Percentiles rank a stretch among this genome's conserved stretches.
Conservation (phyloP, 2,113 vertebrate genomes). For the Barnardius zonarius region DNA sequence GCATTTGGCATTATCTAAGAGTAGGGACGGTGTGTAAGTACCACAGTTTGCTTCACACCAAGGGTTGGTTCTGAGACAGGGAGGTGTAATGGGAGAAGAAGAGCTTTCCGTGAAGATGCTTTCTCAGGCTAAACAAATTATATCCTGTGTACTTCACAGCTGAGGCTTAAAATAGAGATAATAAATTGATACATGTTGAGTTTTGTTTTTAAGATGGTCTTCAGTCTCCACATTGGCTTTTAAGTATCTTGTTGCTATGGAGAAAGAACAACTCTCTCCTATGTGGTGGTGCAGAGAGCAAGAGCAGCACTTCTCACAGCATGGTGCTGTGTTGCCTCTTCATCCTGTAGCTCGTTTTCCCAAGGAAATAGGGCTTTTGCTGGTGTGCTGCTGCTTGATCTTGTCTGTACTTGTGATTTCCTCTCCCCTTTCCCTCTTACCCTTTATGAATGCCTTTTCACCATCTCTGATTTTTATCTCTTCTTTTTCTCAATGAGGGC, state of each 20-base stretch:
- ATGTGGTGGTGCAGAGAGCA: slow-evolving; percentile 20
- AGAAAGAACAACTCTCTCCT: slow-evolving; percentile 31
- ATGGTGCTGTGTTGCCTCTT: slow-evolving; percentile 4
- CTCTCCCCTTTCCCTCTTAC: background rate
- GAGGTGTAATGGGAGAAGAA: background rate
- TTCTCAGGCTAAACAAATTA: slow-evolving; percentile 24
- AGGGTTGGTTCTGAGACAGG: background rate
- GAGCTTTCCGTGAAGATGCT: background rate
- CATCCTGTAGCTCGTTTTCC: slow-evolving; percentile 9
- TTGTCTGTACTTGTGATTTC: slow-evolving; percentile 12
- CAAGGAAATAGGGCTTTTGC: background rate
- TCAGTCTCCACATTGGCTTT: slow-evolving; percentile 41
- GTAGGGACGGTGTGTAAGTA: background rate
- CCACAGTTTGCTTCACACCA: background rate
- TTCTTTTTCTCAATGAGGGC: background rate
- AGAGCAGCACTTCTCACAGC: slow-evolving; percentile 20
- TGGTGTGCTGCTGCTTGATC: background rate
- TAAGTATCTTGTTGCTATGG: slow-evolving; percentile 62
- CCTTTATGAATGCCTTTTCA: background rate
- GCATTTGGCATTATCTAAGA: background rate
- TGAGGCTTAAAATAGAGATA: slow-evolving; percentile 53
- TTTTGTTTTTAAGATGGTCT: slow-evolving; percentile 38
- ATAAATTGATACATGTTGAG: slow-evolving; percentile 34
- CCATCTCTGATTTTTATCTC: slow-evolving; percentile 11
- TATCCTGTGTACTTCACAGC: slow-evolving; percentile 15